Evolutionary conservation across 2,888 invertebrate species (phyloP).

Genomic region (Conus canariensis): DNA sequence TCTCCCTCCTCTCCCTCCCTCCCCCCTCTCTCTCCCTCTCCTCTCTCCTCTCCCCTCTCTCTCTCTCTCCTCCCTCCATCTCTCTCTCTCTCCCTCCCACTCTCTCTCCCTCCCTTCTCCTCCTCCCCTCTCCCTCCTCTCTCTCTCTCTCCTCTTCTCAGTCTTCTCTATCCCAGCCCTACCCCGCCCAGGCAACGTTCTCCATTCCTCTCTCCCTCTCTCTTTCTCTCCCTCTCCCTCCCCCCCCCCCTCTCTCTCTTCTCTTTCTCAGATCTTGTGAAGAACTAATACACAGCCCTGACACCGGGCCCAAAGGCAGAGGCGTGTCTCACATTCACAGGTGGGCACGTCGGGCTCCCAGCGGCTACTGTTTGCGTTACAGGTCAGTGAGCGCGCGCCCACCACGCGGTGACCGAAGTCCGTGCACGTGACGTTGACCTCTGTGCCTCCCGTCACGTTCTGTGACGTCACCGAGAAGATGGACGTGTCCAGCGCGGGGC

Average conservation of each 20-base stretch:
- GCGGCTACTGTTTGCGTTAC: conserved; percentile 37
- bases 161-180: no score
- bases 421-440: conserved; percentile 46
- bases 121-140: no score
- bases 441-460: conserved; percentile 41
- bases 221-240: neutral
- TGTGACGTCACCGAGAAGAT: conserved; percentile 46
- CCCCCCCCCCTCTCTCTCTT: neutral
- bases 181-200: no score
- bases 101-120: no score
- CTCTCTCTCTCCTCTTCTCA: neutral
- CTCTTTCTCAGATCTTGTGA: no score
- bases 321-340: conserved; percentile 52
- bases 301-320: neutral
- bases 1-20: no score
- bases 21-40: no score
- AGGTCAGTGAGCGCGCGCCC: conserved; percentile 39
- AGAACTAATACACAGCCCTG: neutral
- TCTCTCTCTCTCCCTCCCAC: no score
- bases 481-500: conserved; percentile 40
- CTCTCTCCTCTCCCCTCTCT: no score
- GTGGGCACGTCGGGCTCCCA: conserved; percentile 46
- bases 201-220: neutral
- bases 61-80: no score
- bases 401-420: conserved; percentile 52